A percentile compares a stretch with the other conserved stretches of the same genome.
Evolutionary conservation across 2,888 invertebrate species (phyloP).

Genomic region (Lordiphosa andalusiaca): DNA sequence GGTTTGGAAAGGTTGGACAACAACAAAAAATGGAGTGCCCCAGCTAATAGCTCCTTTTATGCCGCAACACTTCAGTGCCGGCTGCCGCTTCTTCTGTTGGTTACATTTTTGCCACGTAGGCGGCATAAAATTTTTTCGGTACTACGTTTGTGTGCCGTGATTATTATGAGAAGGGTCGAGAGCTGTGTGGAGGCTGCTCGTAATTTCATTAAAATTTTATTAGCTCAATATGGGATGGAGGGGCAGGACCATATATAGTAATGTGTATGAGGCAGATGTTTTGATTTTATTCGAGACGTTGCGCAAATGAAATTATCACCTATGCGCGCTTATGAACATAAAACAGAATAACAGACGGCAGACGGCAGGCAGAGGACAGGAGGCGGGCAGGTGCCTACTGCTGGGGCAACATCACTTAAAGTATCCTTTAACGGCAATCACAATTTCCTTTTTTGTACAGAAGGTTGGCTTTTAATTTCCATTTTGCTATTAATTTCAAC

Average conservation of each 20-base stretch:
- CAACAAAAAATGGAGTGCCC: conserved; percentile 18
- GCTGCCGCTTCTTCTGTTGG: conserved; percentile 19
- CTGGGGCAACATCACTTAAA: too few species aligned
- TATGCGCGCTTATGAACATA: conserved; percentile 51
- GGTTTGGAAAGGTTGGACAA: conserved; percentile 5
- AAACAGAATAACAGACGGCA: conserved; percentile 21
- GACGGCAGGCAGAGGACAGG: neutral
- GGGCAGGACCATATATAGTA: conserved; percentile 25
- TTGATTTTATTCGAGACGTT: conserved; percentile 57
- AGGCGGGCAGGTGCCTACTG: neutral
- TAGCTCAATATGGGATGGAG: conserved; percentile 61
- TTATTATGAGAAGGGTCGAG: conserved; percentile 51
- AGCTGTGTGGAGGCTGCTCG: conserved; percentile 34
- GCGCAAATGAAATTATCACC: conserved; percentile 71
- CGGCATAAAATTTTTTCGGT: conserved; percentile 51
- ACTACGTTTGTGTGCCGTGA: conserved; percentile 45
- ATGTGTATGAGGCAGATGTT: conserved; percentile 20
- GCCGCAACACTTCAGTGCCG: conserved; percentile 51
- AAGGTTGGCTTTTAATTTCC: conserved; percentile 60
- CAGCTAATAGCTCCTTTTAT: conserved; percentile 65
- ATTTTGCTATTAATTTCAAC: conserved; percentile 64
- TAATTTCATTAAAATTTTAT: conserved; percentile 74
- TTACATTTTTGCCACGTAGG: conserved; percentile 54
- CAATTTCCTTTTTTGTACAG: conserved; percentile 16
- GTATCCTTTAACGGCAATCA: conserved; percentile 7